phyloP scores from a whole-genome alignment of 2,888 invertebrate species.

The Lasius fuliginosus region DNA sequence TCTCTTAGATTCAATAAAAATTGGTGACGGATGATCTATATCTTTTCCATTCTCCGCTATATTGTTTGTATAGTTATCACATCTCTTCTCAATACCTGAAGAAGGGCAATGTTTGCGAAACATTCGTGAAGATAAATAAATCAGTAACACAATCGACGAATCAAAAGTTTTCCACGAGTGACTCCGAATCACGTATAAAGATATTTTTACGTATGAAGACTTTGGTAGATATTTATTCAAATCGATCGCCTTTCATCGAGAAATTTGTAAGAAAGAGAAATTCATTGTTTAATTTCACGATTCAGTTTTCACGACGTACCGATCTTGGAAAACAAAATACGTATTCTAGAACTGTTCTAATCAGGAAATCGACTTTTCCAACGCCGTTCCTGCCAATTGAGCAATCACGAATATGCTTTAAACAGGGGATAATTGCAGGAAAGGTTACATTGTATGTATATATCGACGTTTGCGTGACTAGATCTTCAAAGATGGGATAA shows the following conservation, averaged over 20 bases:
- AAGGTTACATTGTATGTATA: slow-evolving; percentile 4
- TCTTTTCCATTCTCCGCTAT: neutral
- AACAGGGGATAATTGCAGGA: slow-evolving; percentile 1
- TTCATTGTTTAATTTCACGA: neutral
- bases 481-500: slow-evolving; percentile 20
- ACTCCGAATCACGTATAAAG: neutral
- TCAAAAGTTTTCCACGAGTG: neutral
- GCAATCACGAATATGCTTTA: slow-evolving; percentile 25
- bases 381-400: slow-evolving; percentile 17
- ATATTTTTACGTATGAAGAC: neutral
- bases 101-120: too few species aligned
- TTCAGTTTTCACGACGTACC: slow-evolving; percentile 5
- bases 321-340: slow-evolving; percentile 12
- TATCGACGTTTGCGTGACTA: slow-evolving; percentile 37
- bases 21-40: neutral
- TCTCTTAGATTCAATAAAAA: neutral
- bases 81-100: too few species aligned
- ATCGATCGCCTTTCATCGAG: neutral
- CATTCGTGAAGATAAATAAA: too few species aligned
- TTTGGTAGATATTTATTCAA: neutral
- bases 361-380: slow-evolving; percentile 18
- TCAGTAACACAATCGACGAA: too few species aligned
- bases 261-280: neutral
- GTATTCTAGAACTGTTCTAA: neutral
- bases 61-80: too few species aligned